Base-by-base conservation (phyloP, 2,888 invertebrate genomes). In the Ramazzottius varieornatus region DNA sequence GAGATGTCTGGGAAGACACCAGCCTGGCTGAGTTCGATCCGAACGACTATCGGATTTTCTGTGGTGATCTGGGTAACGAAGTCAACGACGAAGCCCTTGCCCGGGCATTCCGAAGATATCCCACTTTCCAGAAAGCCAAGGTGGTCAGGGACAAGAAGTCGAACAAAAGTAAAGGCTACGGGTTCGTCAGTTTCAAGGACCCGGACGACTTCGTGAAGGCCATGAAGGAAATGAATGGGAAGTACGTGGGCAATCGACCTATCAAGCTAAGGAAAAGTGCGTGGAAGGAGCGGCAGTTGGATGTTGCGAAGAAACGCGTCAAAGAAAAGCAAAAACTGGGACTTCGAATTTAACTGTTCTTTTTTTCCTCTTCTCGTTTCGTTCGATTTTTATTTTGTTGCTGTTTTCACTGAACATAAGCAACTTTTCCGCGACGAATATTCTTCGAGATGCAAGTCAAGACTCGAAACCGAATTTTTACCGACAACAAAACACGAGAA, bases 211-310 rank as follows among this genome's bases (percentile, higher is more conserved):
- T 96, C 74, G 92, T 92, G 65, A 85, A 87, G 72, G 98, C 98
- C 8, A 96, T 96, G 87, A 88, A 94, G 73, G 98, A 99, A 80
- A 92, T 98, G 89, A 96, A 99, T 76, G 98, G 91, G 89, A 86
- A 93, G 67, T 99, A 99, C 76, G 98, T 99, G 0, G 98, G 98
- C 67, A 96, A 94, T 73, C 82, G 98, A 46, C 98, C 98, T 0
- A 98, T 98, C 68, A 99, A 99, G 75, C 78, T 98, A 66, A 80
- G 96, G 32, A 98, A 98, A 78, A 94, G 94, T 73, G 85, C 85
- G 0, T 99, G 98, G 98, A 86, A 85, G 72, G 88, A 87, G 70
- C 81, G 98, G 67, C 88, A 90, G 72, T 80, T 94, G 16, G 94
- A 96, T 70, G 82, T 88, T 0, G 94, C 94, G 0, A 82, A 88